phyloP scores from a whole-genome alignment of 1,140 invertebrate genomes.

The Platorchestia sp. region DNA sequence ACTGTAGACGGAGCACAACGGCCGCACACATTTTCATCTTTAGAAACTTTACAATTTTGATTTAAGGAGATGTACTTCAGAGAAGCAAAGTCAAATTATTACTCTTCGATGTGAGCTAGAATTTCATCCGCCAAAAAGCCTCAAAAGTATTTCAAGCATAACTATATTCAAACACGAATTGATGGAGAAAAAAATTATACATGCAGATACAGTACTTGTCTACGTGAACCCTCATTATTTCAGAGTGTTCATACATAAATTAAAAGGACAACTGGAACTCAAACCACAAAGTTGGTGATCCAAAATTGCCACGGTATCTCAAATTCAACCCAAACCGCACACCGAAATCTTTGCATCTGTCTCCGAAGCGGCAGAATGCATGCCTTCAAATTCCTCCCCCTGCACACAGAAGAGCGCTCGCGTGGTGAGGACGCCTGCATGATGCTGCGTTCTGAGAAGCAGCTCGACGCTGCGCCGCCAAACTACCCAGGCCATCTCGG shows the following conservation, averaged over 20 bases:
- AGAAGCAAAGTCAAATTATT: background rate
- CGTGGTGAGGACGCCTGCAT: no score
- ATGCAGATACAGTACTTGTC: no score
- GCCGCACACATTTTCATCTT: background rate
- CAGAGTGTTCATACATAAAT: background rate
- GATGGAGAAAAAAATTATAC: no score
- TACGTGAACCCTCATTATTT: no score
- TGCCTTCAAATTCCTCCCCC: background rate
- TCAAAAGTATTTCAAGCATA: background rate
- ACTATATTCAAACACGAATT: background rate
- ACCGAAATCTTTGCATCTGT: background rate
- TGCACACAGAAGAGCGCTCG: background rate
- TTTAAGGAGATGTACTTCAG: background rate
- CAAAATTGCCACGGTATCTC: background rate
- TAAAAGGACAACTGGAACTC: background rate
- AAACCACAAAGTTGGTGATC: no score
- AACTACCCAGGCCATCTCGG: background rate
- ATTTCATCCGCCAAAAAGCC: no score
- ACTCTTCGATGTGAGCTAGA: background rate
- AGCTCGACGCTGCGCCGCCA: no score
- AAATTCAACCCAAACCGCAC: background rate
- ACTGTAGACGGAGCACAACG: background rate
- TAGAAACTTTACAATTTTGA: background rate
- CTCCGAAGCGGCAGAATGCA: background rate
- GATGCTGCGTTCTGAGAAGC: background rate